These are phyloP conservation scores for Microcebus murinus DNA, from an alignment of 2,113 vertebrate species.

Conservation along the genomic window DNA sequence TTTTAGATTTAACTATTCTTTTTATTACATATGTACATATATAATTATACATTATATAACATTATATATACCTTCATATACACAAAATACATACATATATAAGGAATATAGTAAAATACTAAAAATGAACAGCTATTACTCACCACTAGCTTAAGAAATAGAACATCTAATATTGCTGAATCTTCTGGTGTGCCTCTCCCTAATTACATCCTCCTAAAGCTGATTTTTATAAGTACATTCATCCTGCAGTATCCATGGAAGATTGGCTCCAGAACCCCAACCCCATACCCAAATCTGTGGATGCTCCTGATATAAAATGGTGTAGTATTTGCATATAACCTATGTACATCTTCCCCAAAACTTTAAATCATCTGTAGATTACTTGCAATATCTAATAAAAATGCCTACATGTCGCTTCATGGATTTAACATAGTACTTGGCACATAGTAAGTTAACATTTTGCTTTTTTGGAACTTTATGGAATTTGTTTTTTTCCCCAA, in stretches of 20 bases:
- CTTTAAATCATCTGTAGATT: background rate
- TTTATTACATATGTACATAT: background rate
- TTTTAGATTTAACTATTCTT: constrained; percentile 11
- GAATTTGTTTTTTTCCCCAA: background rate
- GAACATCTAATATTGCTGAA: background rate
- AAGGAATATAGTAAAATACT: background rate
- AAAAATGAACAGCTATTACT: background rate
- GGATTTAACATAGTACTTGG: background rate
- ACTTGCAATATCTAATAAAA: background rate
- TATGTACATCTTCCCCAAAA: background rate
- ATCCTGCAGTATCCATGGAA: background rate
- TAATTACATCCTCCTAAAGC: background rate
- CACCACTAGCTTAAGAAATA: background rate
- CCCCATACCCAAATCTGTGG: background rate
- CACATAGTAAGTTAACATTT: background rate
- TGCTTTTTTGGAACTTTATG: background rate
- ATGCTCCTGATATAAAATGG: background rate
- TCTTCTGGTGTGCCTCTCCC: background rate
- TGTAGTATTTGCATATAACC: background rate
- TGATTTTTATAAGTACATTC: background rate
- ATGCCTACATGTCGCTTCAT: background rate
- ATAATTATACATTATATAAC: background rate
- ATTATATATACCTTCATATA: background rate
- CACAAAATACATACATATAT: background rate
- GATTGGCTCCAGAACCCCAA: background rate